Percentiles rank a stretch among this genome's conserved stretches.
Evolutionary conservation across 2,113 vertebrate species (phyloP).

Genomic region (Rynchops niger): DNA sequence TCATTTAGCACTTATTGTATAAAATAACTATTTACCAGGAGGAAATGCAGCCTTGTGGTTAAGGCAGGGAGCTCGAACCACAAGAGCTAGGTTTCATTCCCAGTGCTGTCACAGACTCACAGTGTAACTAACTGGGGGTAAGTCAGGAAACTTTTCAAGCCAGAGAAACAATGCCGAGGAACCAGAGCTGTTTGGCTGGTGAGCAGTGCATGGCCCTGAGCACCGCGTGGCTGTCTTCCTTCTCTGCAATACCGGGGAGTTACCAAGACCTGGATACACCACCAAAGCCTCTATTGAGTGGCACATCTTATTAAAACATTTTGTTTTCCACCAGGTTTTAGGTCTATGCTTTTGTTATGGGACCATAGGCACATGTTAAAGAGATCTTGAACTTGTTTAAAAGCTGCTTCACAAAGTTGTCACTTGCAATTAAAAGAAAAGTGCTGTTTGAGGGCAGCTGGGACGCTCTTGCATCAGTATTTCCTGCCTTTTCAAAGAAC

Average conservation of each 20-base stretch:
- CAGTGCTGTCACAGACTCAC: neutral
- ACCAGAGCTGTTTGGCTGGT: neutral
- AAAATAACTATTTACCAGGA: conserved; percentile 58
- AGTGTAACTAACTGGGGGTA: conserved; percentile 13
- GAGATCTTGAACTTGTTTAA: neutral
- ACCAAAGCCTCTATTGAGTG: neutral
- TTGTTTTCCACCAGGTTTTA: neutral
- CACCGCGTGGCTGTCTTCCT: neutral
- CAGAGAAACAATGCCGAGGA: neutral
- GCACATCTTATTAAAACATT: neutral
- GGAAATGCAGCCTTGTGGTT: conserved; percentile 67
- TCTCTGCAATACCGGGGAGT: neutral
- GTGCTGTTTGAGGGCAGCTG: neutral
- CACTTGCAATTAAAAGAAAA: neutral
- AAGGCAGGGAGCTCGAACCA: conserved; percentile 42
- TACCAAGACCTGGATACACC: neutral
- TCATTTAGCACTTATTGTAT: conserved; percentile 68
- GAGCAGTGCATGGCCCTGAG: neutral
- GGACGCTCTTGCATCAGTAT: neutral
- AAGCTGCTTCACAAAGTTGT: neutral
- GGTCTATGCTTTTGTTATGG: neutral
- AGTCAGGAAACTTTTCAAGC: neutral
- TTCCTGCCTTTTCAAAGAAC: neutral
- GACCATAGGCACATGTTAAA: neutral
- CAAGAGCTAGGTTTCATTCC: conserved; percentile 33